Evolutionary conservation across 1,140 invertebrate genomes (phyloP).

Genomic region (Sitophilus oryzae): DNA sequence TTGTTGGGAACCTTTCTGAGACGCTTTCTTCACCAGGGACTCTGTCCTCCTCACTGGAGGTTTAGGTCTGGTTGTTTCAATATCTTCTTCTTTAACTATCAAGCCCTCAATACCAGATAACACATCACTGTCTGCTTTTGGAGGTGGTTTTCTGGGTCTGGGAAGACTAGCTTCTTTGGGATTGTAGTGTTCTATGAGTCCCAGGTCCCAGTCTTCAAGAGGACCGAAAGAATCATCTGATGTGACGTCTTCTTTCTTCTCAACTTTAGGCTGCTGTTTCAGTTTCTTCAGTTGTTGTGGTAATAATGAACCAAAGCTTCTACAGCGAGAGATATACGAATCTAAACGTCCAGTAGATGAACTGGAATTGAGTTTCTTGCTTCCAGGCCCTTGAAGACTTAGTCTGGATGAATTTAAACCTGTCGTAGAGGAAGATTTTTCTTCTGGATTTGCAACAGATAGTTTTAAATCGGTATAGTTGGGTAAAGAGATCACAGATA

Average conservation of each 20-base stretch:
- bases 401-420: conserved; percentile 27
- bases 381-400: conserved; percentile 33
- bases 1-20: conserved; percentile 27
- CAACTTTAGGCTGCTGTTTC: conserved; percentile 29
- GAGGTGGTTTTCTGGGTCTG: conserved; percentile 29
- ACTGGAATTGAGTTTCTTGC: conserved; percentile 34
- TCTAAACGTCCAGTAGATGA: conserved; percentile 37
- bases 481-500: conserved; percentile 48
- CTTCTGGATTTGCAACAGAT: conserved; percentile 32
- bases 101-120: conserved; percentile 38
- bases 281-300: conserved; percentile 42
- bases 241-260: conserved; percentile 37
- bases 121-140: conserved; percentile 26
- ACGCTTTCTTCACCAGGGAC: conserved; percentile 38
- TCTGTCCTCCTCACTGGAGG: conserved; percentile 34
- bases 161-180: conserved; percentile 42
- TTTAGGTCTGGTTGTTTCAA: conserved; percentile 24
- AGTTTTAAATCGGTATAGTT: conserved; percentile 49
- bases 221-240: conserved; percentile 46
- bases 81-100: conserved; percentile 32
- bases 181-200: conserved; percentile 44
- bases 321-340: conserved; percentile 42
- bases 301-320: conserved; percentile 44
- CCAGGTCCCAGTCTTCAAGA: conserved; percentile 46
- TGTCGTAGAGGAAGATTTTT: conserved; percentile 11